Base-by-base conservation (phyloP, 2,797 vertebrate genomes). In the Pseudochaenichthys georgianus region DNA sequence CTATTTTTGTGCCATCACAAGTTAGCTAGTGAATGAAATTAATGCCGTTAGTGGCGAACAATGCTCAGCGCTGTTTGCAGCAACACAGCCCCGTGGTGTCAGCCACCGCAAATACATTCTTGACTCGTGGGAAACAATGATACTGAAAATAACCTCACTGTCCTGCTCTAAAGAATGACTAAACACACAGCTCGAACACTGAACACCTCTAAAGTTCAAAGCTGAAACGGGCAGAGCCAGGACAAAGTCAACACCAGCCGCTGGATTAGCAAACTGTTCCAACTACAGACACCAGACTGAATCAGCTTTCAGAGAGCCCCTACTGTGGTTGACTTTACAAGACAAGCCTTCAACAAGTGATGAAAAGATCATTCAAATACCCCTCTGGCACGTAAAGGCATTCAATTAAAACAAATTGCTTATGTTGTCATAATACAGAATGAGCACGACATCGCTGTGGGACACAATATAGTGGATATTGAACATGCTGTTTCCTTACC, bases 401-500 rank as follows among this genome's bases (percentile, higher is more conserved):
- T 13, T 17, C n/a, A 65, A 51, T 16, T 3, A 48, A 13, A 13
- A 41, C 12, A 43, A 34, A 61, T 41, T 16, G 13, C 7, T 13
- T 19, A 34, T 19, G 50, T 8, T n/a, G 5, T n/a, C 52, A 54
- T 2, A 78, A 19, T 8, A 47, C 47, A 72, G 4, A 2, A 13
- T 12, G 11, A 11, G 10, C 17, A 74, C 47, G 15, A 72, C 38
- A 55, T 19, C 28, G 17, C 9, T 23, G 48, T 0, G 12, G 6
- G 21, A 54, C 0, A 31, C 23, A 47, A 19, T 50, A 43, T 13
- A 19, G 63, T 61, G 19, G 55, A 21, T 28, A 46, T 46, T 28
- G 8, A 53, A 38, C 13, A 8, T 41, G 43, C 1, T 0, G 52
- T 59, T 58, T 73, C 15, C 59, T 88, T 95, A 99, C 98, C 98